A percentile compares a stretch with the other conserved stretches of the same genome.
Evolutionary conservation across 2,113 vertebrate species (phyloP).

Genomic region (Neotragus pygmaeus): DNA sequence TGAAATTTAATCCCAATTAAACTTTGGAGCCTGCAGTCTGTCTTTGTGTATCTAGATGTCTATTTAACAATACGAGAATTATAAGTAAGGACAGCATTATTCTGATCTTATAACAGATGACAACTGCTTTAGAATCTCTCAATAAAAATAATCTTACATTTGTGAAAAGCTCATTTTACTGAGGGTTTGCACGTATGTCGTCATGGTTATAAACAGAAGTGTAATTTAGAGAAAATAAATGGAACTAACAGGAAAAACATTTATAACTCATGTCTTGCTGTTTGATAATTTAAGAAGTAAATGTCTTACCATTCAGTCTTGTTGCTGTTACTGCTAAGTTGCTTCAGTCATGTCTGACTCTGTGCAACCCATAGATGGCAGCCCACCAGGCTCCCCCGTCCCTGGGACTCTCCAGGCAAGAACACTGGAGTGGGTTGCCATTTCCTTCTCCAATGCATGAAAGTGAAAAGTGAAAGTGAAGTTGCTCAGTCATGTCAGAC

Average conservation of each 20-base stretch:
- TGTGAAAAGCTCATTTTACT: background rate
- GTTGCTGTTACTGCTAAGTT: background rate
- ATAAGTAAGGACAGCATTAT: background rate
- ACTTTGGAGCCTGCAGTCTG: background rate
- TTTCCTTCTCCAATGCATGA: background rate
- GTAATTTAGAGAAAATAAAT: background rate
- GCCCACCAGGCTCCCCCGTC: background rate
- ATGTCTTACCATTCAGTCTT: background rate
- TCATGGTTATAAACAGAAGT: background rate
- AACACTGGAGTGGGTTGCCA: background rate
- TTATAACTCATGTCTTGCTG: background rate
- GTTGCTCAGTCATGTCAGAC: background rate
- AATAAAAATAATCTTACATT: background rate
- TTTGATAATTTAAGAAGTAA: background rate
- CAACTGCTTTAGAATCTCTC: background rate
- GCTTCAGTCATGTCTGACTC: background rate
- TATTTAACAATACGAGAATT: background rate
- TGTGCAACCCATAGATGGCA: background rate
- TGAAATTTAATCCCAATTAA: slow-evolving; percentile 40
- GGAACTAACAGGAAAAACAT: background rate
- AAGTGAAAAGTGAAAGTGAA: no score
- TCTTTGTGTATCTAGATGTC: background rate
- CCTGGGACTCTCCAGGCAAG: background rate
- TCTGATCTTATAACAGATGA: background rate
- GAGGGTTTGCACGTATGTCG: background rate